Base-by-base conservation (phyloP, 2,797 vertebrate genomes). In the Calcarius lapponicus region DNA sequence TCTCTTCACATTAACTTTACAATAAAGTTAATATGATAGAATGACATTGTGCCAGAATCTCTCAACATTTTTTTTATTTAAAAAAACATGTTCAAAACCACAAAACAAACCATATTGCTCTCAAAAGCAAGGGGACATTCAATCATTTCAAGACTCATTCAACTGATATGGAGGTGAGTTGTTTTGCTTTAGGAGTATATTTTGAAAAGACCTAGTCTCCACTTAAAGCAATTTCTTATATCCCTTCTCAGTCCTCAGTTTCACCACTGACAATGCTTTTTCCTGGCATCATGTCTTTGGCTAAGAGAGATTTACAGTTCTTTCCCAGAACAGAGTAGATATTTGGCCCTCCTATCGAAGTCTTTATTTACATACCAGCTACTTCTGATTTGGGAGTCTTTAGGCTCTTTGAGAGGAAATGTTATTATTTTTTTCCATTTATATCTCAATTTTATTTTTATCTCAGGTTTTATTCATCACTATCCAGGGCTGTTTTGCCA, bases 1-100 rank as follows among this genome's bases (percentile, higher is more conserved):
- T 97, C 96, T 94, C 91, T 95, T 95, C 81, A 61, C 25, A 90
- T 97, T 97, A 96, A 72, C 83, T 92, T 93, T 94, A 96, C 36
- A 1, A 47, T 89, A 81, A 85, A 91, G 72, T 53, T 97, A 96
- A 97, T 93, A 65, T 4, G 65, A 61, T 85, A 73, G 73, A 97
- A 97, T 95, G 94, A 97, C 86, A 50, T 84, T 15, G 14, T 95
- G 91, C 80, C 96, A 96, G 91, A 92, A 92, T 90, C 93, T 94
- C 86, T 95, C 93, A 78, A 80, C 36, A 91, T 94, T 38, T 58
- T 65, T 92, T 87, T 51, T 9, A 69, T 80, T 17, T 19, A 80
- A 62, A 57, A 50, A 80, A 62, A 57, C 34, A 3, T 24, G 25
- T 20, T 67, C 29, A 42, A 79, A 90, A 29, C 4, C 22, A 66